Conservation (phyloP, 2,113 vertebrate genomes). For the Salminus brasiliensis region DNA sequence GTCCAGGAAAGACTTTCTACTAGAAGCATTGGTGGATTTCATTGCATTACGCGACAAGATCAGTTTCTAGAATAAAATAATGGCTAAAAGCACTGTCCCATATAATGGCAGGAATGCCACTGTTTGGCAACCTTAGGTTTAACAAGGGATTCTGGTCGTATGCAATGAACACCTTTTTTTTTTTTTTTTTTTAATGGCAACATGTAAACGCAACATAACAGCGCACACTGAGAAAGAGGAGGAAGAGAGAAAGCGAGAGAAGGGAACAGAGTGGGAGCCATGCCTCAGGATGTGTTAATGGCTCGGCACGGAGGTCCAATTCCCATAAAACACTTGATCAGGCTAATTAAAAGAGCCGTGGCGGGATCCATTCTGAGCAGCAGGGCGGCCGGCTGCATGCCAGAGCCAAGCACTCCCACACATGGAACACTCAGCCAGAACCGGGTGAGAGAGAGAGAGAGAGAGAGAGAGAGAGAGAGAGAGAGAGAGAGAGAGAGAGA, state of each 20-base stretch:
- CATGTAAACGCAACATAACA: too few relatives aligned
- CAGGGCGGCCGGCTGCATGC: conserved; percentile 63
- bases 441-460: not conserved
- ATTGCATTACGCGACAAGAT: too few relatives aligned
- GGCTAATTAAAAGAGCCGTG: conserved; percentile 76
- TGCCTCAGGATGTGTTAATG: conserved; percentile 64
- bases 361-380: conserved; percentile 63
- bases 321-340: conserved; percentile 75
- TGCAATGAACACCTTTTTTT: too few relatives aligned
- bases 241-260: conserved; percentile 49
- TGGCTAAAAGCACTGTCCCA: too few relatives aligned
- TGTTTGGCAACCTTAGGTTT: too few relatives aligned
- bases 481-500: not conserved
- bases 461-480: not conserved
- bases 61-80: too few relatives aligned
- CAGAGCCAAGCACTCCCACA: conserved; percentile 57
- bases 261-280: conserved; percentile 57
- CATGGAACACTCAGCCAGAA: conserved; percentile 38
- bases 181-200: too few relatives aligned
- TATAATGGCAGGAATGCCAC: too few relatives aligned
- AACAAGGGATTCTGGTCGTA: too few relatives aligned
- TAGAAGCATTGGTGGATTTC: too few relatives aligned
- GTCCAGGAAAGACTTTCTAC: too few relatives aligned
- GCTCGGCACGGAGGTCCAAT: conserved; percentile 64
- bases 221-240: conserved; percentile 1